Conservation (phyloP, 2,113 vertebrate species). For the Bolborhynchus lineola region DNA sequence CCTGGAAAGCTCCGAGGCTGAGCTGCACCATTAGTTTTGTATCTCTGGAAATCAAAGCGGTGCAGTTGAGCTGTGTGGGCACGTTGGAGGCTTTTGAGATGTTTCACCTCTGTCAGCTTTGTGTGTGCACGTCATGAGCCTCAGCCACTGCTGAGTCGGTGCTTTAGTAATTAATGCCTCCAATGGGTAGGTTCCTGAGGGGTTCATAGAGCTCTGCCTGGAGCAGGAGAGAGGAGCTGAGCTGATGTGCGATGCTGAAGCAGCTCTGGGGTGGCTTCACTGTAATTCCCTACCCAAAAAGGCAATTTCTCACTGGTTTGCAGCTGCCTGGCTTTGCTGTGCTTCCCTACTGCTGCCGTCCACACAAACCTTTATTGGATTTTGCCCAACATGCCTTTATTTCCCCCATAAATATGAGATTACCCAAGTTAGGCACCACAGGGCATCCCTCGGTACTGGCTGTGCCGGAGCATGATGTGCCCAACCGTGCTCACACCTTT, state of each 20-base stretch:
- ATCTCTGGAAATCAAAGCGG: fast-evolving
- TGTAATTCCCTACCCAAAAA: not conserved
- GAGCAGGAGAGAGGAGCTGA: not conserved
- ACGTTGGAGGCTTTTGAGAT: not conserved
- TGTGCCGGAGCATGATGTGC: not conserved
- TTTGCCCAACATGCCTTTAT: not conserved
- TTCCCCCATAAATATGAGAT: fast-evolving
- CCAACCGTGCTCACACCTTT: not conserved
- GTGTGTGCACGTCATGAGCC: fast-evolving
- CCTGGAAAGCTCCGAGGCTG: not conserved
- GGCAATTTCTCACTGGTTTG: not conserved
- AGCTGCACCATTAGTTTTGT: not conserved
- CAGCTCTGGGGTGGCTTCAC: not conserved
- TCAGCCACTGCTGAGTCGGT: not conserved
- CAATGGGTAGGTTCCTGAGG: not conserved
- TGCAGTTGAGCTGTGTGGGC: not conserved
- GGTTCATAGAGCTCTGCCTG: not conserved
- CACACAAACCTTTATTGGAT: not conserved
- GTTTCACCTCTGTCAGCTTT: not conserved
- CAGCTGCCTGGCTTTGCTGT: not conserved
- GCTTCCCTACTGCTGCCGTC: fast-evolving
- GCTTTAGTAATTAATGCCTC: not conserved
- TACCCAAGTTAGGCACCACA: not conserved
- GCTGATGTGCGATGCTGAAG: not conserved
- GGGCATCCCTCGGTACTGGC: not conserved